These are phyloP conservation scores for Escarpia spicata DNA, from an alignment of 2,888 invertebrate genomes.

Conservation along the genomic window DNA sequence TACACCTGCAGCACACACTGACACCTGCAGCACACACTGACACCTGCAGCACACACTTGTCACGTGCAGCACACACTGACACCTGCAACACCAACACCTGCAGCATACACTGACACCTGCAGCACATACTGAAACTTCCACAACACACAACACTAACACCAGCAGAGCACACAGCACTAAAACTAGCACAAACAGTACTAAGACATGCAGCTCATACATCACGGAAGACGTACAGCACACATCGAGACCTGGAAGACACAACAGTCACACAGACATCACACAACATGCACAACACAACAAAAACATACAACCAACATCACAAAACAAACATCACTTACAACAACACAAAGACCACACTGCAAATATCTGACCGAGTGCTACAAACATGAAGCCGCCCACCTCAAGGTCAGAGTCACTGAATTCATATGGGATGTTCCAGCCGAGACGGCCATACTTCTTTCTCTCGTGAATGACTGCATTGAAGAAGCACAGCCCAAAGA, in stretches of 20 bases:
- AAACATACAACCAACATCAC: too few species aligned
- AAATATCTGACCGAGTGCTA: not conserved
- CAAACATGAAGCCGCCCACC: slow-evolving; percentile 45
- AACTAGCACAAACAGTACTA: not conserved
- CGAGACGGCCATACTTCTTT: slow-evolving; percentile 64
- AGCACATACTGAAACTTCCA: not conserved
- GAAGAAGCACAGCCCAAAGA: slow-evolving; percentile 64
- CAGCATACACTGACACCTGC: not conserved
- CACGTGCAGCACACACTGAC: not conserved
- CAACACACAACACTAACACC: not conserved
- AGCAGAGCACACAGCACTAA: not conserved
- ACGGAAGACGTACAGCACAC: not conserved
- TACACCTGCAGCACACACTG: not conserved
- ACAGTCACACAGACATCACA: not conserved
- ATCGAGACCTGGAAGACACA: not conserved
- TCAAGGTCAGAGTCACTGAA: slow-evolving; percentile 66
- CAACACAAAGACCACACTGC: not conserved
- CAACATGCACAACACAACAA: not conserved
- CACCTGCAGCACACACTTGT: not conserved
- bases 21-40: not conserved
- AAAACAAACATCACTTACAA: not conserved
- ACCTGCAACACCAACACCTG: not conserved
- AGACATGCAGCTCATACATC: too few species aligned
- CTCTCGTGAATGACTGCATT: slow-evolving; percentile 64
- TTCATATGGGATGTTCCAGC: slow-evolving; percentile 65